A percentile compares a stretch with the other conserved stretches of the same genome.
Evolutionary conservation across 2,888 invertebrate species (phyloP).

Genomic region (Ichneumoninae sp.): DNA sequence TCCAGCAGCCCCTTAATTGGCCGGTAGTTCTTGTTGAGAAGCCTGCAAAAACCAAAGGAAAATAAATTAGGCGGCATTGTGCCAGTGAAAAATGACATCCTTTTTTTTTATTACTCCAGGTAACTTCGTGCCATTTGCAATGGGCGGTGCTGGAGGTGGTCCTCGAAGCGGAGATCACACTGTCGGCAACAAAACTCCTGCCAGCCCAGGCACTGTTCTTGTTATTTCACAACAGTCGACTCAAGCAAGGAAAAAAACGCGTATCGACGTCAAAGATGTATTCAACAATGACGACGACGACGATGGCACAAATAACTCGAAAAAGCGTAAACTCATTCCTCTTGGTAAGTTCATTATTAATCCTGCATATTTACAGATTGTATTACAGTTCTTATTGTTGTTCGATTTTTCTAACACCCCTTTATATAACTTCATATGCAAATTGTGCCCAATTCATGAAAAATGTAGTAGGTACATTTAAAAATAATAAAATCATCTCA

Average conservation of each 20-base stretch:
- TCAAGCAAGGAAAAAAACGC: slow-evolving; percentile 88
- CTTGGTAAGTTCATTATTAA: slow-evolving; percentile 85
- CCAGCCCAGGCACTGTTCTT: slow-evolving; percentile 78
- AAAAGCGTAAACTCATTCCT: slow-evolving; percentile 92
- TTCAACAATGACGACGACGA: slow-evolving; percentile 94
- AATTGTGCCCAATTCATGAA: too few relatives aligned
- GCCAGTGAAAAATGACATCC: background rate
- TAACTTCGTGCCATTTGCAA: slow-evolving; percentile 83
- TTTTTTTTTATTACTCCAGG: slow-evolving; percentile 69
- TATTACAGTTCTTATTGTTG: background rate
- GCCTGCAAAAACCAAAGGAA: background rate
- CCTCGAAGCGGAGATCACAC: slow-evolving; percentile 78
- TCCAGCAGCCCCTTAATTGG: too few relatives aligned
- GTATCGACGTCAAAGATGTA: slow-evolving; percentile 91
- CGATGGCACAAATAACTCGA: slow-evolving; percentile 85
- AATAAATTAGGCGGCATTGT: background rate
- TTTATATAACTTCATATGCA: too few relatives aligned
- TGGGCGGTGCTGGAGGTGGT: slow-evolving; percentile 78
- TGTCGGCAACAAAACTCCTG: slow-evolving; percentile 82
- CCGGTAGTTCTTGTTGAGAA: background rate
- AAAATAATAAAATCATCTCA: too few relatives aligned
- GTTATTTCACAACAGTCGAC: slow-evolving; percentile 75
- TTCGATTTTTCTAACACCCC: background rate
- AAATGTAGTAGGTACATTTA: too few relatives aligned
- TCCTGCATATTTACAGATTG: background rate